phyloP scores from a whole-genome alignment of 1,140 invertebrate species.

The Holotrichia oblita region DNA sequence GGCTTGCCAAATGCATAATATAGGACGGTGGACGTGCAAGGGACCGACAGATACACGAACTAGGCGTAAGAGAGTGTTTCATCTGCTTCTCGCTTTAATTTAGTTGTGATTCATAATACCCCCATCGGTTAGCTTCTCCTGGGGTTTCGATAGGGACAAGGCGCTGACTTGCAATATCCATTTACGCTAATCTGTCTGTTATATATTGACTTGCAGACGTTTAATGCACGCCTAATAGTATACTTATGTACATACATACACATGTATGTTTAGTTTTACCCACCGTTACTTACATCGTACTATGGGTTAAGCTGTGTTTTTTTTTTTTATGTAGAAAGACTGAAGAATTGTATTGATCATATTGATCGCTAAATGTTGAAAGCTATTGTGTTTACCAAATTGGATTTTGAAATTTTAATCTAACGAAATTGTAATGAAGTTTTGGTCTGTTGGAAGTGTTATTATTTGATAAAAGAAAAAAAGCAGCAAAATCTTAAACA shows the following conservation, averaged over 20 bases:
- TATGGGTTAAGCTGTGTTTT: neutral
- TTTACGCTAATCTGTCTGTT: constrained; percentile 29
- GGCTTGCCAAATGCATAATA: constrained; percentile 21
- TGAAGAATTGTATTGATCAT: too few relatives aligned
- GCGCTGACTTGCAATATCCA: constrained; percentile 32
- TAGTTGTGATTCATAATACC: constrained; percentile 44
- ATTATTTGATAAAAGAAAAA: too few relatives aligned
- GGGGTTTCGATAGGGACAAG: neutral
- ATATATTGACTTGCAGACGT: constrained; percentile 23
- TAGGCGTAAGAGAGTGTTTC: constrained; percentile 22
- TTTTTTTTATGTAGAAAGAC: neutral
- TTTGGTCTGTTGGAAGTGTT: too few relatives aligned
- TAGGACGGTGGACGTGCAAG: neutral
- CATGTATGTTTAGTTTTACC: too few relatives aligned
- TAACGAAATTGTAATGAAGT: too few relatives aligned
- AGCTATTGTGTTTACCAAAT: too few relatives aligned
- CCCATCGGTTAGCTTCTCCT: constrained; percentile 5
- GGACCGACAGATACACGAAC: neutral
- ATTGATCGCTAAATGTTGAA: too few relatives aligned
- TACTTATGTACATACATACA: too few relatives aligned
- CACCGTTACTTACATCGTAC: neutral
- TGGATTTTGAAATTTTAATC: too few relatives aligned
- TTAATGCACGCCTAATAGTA: neutral
- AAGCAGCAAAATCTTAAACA: too few relatives aligned
- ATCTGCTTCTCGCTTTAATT: constrained; percentile 44